Base-by-base conservation (phyloP, 2,888 invertebrate genomes). In the Caenorhabditis afra region DNA sequence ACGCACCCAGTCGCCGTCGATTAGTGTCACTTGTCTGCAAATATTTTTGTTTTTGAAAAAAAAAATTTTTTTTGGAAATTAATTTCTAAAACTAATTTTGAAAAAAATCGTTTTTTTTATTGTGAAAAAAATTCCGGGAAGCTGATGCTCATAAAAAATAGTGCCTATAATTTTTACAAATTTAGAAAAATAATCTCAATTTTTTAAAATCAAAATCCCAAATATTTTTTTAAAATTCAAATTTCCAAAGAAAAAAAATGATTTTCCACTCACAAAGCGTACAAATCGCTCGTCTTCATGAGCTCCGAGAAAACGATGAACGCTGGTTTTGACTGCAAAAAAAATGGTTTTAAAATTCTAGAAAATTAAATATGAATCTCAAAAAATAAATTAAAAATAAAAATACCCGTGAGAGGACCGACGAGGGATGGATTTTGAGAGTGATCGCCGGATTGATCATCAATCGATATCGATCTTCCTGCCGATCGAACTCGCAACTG, bases 291-390 rank as follows among this genome's bases (percentile, higher is more conserved):
- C 7, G 88, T 89, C 57, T 80, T 78, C 52, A 89, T 79, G 52
- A 90, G 79, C 29, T 89, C 87, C 3, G 86, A 81, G 79, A 87
- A 90, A 23, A 90, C 88, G 53, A 90, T 77, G 52, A 64, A 76
- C 3, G 73, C 68, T 1, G 82, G 82, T 47, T 76, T 78, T 1
- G 83, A 84, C 81, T 79, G 71, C 45, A 77, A 77, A 75, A 49
- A 47, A 18, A 11, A 55, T 14, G 5, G 16, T 37, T 22, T 7
- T 10, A 29, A 2, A 12, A 53, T 53, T 53, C 16, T 18, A 45
- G 16, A 45, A 14, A 45, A 45, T 18, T 52, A 5, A 4, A 18
- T 18, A 52, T n/a, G n/a, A n/a, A n/a, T n/a, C 7, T 29, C 29
- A 29, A 29, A 29, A 29, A 29, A 53, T 10, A 47, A 47, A n/a